Conservation (phyloP, 2,113 vertebrate species). For the Dascyllus trimaculatus region DNA sequence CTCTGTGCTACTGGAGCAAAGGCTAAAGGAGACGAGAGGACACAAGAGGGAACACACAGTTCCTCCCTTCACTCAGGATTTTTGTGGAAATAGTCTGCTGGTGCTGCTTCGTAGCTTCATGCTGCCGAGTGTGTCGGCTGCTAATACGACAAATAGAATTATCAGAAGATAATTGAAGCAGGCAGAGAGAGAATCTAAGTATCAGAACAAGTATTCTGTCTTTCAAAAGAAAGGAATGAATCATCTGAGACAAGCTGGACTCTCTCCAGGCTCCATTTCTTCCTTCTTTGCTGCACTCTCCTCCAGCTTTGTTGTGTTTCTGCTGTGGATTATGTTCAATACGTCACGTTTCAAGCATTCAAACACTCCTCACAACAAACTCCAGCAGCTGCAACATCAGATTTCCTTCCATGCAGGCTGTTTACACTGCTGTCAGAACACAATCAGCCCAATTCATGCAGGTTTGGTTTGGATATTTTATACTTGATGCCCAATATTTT, state of each 20-base stretch:
- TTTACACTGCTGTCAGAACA: not conserved
- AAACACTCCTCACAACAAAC: conserved; percentile 12
- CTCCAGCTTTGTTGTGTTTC: conserved; percentile 15
- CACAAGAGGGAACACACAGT: conserved; percentile 73
- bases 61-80: conserved; percentile 40
- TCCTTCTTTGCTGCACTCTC: not conserved
- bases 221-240: conserved; percentile 33
- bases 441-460: not conserved
- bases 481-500: too few species aligned
- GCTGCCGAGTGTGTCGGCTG: conserved; percentile 19
- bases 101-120: conserved; percentile 27
- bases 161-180: conserved; percentile 61
- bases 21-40: conserved; percentile 59
- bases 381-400: not conserved
- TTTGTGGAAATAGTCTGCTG: conserved; percentile 34
- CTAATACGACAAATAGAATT: conserved; percentile 43
- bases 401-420: not conserved
- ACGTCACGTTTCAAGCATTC: conserved; percentile 15
- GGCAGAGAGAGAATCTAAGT: conserved; percentile 43
- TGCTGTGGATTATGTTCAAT: not conserved
- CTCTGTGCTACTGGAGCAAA: conserved; percentile 67
- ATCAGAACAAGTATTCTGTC: conserved; percentile 24
- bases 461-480: too few species aligned
- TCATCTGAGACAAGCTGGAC: conserved; percentile 27
- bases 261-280: conserved; percentile 19